phyloP scores from a whole-genome alignment of 2,797 vertebrate genomes.

The Enteromius mattozi region DNA sequence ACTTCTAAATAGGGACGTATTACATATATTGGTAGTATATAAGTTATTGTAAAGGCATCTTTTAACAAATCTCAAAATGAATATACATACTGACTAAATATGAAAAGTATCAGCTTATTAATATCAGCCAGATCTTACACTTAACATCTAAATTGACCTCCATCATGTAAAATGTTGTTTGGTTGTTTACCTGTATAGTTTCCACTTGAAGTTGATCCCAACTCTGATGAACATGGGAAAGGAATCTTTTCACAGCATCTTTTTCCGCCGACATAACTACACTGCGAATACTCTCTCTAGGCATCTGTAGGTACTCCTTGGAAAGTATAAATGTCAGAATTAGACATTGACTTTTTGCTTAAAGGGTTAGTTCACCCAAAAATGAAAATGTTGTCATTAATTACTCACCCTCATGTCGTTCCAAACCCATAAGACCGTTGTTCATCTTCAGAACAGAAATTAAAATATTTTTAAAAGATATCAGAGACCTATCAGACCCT shows the following conservation, averaged over 20 bases:
- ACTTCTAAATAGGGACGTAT: background rate
- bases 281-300: constrained; percentile 83
- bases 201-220: constrained; percentile 87
- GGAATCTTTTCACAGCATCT: constrained; percentile 83
- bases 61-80: background rate
- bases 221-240: constrained; percentile 85
- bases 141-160: background rate
- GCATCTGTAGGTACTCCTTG: constrained; percentile 89
- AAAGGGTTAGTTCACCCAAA: no score
- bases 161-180: background rate
- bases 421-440: no score
- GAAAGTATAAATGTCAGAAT: background rate
- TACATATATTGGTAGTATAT: background rate
- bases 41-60: background rate
- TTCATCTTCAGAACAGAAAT: no score
- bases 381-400: no score
- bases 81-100: background rate
- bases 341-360: background rate
- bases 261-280: constrained; percentile 85
- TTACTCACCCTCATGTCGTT: no score
- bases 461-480: no score
- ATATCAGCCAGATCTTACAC: background rate
- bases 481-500: no score
- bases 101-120: background rate
- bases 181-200: constrained; percentile 72